phyloP scores from a whole-genome alignment of 2,113 vertebrate genomes.

The Syngnathoides biaculeatus region DNA sequence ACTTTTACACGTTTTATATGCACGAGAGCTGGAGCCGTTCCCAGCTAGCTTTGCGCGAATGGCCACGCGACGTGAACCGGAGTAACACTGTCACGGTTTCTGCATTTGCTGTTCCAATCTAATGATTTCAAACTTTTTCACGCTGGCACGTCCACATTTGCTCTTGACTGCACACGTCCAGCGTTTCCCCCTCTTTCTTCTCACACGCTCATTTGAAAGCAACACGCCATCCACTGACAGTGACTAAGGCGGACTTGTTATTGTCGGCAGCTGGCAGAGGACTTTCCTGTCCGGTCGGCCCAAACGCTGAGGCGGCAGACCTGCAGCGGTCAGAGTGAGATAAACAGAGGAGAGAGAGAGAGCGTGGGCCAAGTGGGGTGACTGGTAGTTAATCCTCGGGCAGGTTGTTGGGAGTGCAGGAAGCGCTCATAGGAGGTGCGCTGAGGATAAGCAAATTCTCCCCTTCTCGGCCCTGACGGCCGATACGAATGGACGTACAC shows the following conservation, averaged over 20 bases:
- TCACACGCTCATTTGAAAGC: slow-evolving; percentile 14
- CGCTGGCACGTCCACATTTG: neutral
- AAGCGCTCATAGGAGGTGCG: slow-evolving; percentile 49
- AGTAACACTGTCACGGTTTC: no score
- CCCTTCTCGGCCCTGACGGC: slow-evolving; percentile 27
- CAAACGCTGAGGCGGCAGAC: slow-evolving; percentile 71
- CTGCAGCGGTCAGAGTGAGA: slow-evolving; percentile 26
- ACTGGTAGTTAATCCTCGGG: slow-evolving; percentile 50
- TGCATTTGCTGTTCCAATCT: neutral
- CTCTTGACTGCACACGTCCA: slow-evolving; percentile 2
- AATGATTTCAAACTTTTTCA: neutral
- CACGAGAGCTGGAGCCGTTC: no score
- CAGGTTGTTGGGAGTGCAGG: slow-evolving; percentile 27
- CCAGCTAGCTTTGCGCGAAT: no score
- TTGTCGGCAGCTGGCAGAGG: slow-evolving; percentile 65
- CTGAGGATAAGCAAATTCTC: slow-evolving; percentile 36
- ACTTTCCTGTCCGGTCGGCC: slow-evolving; percentile 69
- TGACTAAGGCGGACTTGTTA: slow-evolving; percentile 58
- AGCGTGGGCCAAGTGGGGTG: slow-evolving; percentile 49
- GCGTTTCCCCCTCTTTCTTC: slow-evolving; percentile 1
- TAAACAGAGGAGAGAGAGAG: slow-evolving; percentile 32
- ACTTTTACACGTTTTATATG: no score
- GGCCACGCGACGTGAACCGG: no score
- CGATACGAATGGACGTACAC: slow-evolving; percentile 3
- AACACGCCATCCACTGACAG: slow-evolving; percentile 28